Conservation (phyloP, 2,113 vertebrate genomes). For the Syrmaticus mikado region DNA sequence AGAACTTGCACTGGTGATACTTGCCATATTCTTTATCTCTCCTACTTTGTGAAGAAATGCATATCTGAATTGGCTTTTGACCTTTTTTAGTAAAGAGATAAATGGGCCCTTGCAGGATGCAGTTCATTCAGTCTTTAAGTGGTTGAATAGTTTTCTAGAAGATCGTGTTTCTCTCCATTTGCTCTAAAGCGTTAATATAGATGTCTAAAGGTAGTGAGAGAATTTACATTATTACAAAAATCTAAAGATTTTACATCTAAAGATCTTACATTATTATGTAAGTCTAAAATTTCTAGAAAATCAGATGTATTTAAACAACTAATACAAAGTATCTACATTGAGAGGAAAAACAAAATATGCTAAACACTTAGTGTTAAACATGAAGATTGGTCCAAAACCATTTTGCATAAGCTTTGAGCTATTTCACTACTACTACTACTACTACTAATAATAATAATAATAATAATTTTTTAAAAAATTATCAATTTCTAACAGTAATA, state of each 20-base stretch:
- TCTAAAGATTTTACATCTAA: neutral
- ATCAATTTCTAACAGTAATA: neutral
- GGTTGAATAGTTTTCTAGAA: neutral
- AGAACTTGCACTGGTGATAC: neutral
- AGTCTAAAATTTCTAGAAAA: neutral
- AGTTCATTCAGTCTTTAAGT: neutral
- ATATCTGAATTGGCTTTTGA: neutral
- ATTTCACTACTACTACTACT: too few relatives aligned
- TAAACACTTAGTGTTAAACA: neutral
- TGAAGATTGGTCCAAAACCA: neutral
- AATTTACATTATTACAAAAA: neutral
- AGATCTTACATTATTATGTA: neutral
- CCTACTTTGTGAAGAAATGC: neutral
- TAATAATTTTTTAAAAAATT: too few relatives aligned
- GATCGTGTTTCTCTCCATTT: neutral
- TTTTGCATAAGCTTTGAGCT: neutral
- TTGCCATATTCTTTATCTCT: neutral
- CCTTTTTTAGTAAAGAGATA: neutral
- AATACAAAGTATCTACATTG: neutral
- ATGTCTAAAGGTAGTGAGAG: neutral
- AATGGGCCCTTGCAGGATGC: neutral
- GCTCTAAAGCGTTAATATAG: neutral
- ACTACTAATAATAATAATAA: too few relatives aligned
- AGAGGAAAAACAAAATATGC: neutral
- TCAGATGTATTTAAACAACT: neutral